Evolutionary conservation across 2,113 vertebrate genomes (phyloP), one percentile per base, ranked within the genome.

Genomic region (Oreotrochilus melanogaster): DNA sequence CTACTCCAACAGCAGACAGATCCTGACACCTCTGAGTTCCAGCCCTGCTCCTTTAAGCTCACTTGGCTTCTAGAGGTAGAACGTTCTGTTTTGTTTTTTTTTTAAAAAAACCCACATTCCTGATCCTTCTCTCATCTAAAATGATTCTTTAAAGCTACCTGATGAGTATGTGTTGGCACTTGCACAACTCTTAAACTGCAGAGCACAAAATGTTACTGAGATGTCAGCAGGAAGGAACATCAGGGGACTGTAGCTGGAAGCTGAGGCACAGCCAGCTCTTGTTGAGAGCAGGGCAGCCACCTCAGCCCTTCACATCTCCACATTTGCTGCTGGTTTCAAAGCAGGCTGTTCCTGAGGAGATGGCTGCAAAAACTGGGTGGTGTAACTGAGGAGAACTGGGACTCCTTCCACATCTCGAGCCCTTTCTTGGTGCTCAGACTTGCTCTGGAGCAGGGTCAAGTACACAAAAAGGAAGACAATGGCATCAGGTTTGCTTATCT

Each of bases 401-500:
- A 18, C 47, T 10, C 71, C n/a, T 60, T 18, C 17, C 37, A 70
- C 21, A 14, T 13, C 9, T 22, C 3, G 0, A 47, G 90, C 33
- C 19, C n/a, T 1, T 28, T 37, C 73, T 24, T 7, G 14, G 37
- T 24, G 7, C 57, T 64, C 24, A 14, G 10, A 10, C 11, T 31
- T 22, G 14, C 48, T 18, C 10, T 27, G n/a, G 53, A 54, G 61
- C 39, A 7, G 21, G 15, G 30, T 16, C 12, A 28, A 23, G 31
- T 3, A 12, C 4, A 31, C 10, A 3, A 3, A 50, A 0, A 33
- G 50, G 64, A 30, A 42, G 42, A 35, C 57, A 43, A 13, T 0
- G 4, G 18, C 57, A n/a, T 31, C 81, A 27, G 17, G 51, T 53
- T 66, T 47, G 7, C 50, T 24, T 15, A 47, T 25, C 60, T 21